Evolutionary conservation across 2,113 vertebrate genomes (phyloP), one percentile per base, ranked within the genome.

Genomic region (Alaudala cheleensis): DNA sequence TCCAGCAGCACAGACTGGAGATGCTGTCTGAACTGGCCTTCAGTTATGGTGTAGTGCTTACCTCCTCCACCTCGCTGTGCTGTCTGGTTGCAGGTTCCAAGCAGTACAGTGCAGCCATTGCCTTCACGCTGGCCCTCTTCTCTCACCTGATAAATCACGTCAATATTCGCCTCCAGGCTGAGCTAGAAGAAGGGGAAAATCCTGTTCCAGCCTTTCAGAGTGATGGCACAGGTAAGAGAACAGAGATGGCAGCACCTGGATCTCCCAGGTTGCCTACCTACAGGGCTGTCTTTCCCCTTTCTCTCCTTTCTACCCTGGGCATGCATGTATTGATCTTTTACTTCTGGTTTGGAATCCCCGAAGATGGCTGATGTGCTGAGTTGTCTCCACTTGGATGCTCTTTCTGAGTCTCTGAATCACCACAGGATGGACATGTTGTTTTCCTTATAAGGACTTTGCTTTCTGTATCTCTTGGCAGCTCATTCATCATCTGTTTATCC

Each of bases 61-160:
- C 8, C 31, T 64, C 5, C 31, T 49, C 33, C 23, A 3, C 53
- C 71, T 78, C n/a, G 1, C 13, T 2, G 2, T 3, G 7, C 24
- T 84, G 56, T 71, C 51, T 89, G 8, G 3, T 78, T 56, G 61
- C 86, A 99, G 99, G 99, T 39, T 99, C 99, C 4, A 99, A 99
- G 97, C 99, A 99, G 98, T 99, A 99, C 97, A 99, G 99, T 4
- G 99, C 99, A 6, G 99, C 99, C 90, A 99, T 99, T 9, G 99
- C 99, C 5, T 99, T 99, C 85, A 99, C 99, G 0, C 97, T 99
- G 97, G 99, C 99, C 11, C 98, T 99, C 64, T 99, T 99, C 97
- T 99, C 99, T 25, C 99, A 99, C 82, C 98, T 99, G 53, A 98
- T 99, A 45, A 99, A 99, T 92, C 99, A 99, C 24, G 99, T 99